phyloP scores from a whole-genome alignment of 2,888 invertebrate species.

The Philaethria dido region DNA sequence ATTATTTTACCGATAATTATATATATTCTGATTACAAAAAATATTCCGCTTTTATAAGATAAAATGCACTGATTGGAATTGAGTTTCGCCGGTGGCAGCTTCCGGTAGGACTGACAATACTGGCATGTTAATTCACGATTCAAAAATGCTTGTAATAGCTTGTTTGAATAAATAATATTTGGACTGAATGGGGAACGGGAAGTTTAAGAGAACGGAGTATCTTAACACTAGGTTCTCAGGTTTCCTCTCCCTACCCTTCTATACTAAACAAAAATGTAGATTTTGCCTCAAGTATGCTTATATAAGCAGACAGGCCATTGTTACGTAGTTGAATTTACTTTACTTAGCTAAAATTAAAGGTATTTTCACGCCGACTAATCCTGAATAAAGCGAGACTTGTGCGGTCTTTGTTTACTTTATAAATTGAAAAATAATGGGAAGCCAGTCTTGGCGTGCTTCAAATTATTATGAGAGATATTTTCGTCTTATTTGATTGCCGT shows the following conservation, averaged over 20 bases:
- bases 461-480: not conserved
- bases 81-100: too few species aligned
- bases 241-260: too few species aligned
- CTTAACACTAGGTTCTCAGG: not conserved
- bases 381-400: not conserved
- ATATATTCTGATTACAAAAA: too few species aligned
- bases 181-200: too few species aligned
- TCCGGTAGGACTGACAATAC: too few species aligned
- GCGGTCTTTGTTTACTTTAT: not conserved
- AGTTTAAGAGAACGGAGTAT: not conserved
- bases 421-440: conserved; percentile 17
- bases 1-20: too few species aligned
- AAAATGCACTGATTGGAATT: too few species aligned
- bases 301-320: not conserved
- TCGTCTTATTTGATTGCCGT: not conserved
- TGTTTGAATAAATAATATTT: too few species aligned
- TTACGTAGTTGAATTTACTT: conserved; percentile 5
- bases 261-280: too few species aligned
- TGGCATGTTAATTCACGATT: too few species aligned
- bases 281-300: conserved; percentile 20
- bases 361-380: conserved; percentile 5
- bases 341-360: conserved; percentile 14
- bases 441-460: not conserved
- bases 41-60: too few species aligned
- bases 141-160: too few species aligned